These are phyloP conservation scores for Macrotus californicus DNA, from an alignment of 2,113 vertebrate genomes.

Conservation along the genomic window DNA sequence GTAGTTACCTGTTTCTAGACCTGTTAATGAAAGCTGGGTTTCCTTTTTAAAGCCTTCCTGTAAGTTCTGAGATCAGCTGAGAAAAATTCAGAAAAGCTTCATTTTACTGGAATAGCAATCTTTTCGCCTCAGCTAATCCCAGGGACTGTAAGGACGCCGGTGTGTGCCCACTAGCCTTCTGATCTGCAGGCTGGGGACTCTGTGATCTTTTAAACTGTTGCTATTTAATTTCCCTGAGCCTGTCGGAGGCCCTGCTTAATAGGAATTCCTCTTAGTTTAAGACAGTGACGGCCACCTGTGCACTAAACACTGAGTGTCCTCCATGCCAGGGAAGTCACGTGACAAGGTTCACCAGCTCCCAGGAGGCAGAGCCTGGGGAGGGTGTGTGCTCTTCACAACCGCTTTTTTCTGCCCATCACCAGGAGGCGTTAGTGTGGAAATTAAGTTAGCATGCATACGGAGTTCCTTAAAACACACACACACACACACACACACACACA, in stretches of 20 bases:
- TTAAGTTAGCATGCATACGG: neutral
- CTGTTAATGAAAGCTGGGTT: neutral
- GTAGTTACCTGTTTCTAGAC: neutral
- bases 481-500: neutral
- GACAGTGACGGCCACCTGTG: neutral
- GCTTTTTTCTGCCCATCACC: neutral
- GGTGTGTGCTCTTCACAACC: neutral
- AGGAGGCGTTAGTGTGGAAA: neutral
- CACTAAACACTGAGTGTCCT: rapidly evolving
- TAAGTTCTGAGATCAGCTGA: neutral
- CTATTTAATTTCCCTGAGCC: neutral
- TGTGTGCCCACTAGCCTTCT: neutral
- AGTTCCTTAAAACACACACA: neutral
- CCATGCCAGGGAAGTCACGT: rapidly evolving
- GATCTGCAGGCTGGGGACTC: neutral
- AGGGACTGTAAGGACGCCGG: rapidly evolving
- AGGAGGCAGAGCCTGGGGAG: neutral
- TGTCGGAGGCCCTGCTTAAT: neutral
- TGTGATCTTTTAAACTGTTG: neutral
- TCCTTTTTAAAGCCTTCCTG: neutral
- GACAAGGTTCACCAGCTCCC: neutral
- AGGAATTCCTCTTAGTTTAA: neutral
- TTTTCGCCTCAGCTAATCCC: neutral
- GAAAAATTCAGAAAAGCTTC: neutral
- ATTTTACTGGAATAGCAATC: neutral